A percentile compares a stretch with the other conserved stretches of the same genome.
Conservation (phyloP, 2,113 vertebrate genomes). For the Sphaerodactylus townsendi region DNA sequence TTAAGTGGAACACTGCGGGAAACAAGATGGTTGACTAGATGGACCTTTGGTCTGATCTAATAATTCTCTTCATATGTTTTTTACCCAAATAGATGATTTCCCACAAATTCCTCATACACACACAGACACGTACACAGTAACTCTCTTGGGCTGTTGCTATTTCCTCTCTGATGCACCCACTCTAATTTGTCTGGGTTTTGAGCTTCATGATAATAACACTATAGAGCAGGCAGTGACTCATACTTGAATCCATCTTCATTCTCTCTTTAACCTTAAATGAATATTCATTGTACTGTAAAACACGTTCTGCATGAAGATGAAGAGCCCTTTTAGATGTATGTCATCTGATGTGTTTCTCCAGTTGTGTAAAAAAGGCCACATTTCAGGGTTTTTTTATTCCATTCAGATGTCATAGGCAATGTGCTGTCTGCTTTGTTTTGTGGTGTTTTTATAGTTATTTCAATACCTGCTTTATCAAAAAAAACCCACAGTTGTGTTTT, state of each 20-base stretch:
- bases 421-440: background rate
- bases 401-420: background rate
- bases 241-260: background rate
- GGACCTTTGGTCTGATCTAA: no score
- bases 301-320: background rate
- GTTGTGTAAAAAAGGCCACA: accelerated
- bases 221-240: background rate
- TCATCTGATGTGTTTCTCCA: background rate
- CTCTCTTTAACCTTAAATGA: background rate
- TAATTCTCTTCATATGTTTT: no score
- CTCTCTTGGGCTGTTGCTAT: background rate
- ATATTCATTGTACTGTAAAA: background rate
- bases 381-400: constrained; percentile 21
- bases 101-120: background rate
- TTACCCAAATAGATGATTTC: background rate
- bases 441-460: background rate
- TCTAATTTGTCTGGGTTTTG: background rate
- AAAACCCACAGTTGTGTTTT: constrained; percentile 1
- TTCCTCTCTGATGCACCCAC: background rate
- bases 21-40: no score
- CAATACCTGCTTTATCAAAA: accelerated
- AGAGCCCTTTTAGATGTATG: background rate
- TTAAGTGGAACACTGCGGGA: no score
- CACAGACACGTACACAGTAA: background rate
- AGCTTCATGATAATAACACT: background rate